Conservation (phyloP, 2,797 vertebrate genomes). For the Alfaro cultratus region DNA sequence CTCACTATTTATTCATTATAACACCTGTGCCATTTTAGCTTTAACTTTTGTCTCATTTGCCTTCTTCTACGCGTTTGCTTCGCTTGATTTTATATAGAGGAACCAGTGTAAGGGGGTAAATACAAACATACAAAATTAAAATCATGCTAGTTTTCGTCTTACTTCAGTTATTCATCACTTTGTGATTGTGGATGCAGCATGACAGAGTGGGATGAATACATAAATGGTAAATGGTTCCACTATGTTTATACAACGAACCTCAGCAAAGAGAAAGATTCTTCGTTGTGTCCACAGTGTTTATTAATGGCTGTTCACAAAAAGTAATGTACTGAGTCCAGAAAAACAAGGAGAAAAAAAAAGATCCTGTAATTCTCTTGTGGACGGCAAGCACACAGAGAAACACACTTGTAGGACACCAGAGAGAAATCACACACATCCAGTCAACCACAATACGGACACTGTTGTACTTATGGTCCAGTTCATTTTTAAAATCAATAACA, state of each 20-base stretch:
- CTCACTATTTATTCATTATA: not conserved
- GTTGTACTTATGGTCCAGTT: conserved; percentile 26
- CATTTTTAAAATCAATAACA: conserved; percentile 68
- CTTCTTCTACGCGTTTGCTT: not conserved
- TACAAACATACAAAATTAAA: not conserved
- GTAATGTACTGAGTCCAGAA: not conserved
- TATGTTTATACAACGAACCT: not conserved
- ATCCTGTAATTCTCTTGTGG: conserved; percentile 19
- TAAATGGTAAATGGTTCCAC: not conserved
- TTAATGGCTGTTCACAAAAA: not conserved
- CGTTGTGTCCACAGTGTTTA: not conserved
- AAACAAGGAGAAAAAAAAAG: not conserved
- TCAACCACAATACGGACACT: conserved; percentile 32
- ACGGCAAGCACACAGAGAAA: not conserved
- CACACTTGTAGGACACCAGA: not conserved
- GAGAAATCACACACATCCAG: conserved; percentile 19
- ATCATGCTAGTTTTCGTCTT: not conserved
- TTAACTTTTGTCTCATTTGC: not conserved
- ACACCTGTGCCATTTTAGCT: not conserved
- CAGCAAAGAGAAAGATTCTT: not conserved
- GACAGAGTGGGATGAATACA: not conserved
- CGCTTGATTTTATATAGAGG: not conserved
- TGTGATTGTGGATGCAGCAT: not conserved
- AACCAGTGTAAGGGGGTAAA: not conserved
- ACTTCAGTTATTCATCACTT: not conserved